phyloP scores from a whole-genome alignment of 2,113 vertebrate species.

The Chitala chitala region DNA sequence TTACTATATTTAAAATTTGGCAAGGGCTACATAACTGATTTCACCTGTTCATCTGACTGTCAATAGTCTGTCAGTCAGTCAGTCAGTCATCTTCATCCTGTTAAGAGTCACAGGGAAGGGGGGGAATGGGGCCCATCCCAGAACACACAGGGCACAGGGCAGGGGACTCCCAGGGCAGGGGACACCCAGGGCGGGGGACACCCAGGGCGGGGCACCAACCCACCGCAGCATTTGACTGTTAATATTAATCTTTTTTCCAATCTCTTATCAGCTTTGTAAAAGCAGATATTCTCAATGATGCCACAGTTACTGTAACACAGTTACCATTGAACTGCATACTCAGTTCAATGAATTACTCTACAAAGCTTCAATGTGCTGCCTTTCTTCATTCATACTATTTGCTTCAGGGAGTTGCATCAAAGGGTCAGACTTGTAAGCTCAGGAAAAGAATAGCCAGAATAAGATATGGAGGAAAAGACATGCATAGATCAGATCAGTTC shows the following conservation, averaged over 20 bases:
- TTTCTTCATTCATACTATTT: not conserved
- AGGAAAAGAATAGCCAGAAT: constrained; percentile 47
- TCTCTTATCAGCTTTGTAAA: not conserved
- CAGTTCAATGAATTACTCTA: not conserved
- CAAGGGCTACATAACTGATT: too few species aligned
- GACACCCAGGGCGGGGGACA: too few species aligned
- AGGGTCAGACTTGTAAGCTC: constrained; percentile 51
- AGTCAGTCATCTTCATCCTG: too few species aligned
- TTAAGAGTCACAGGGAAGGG: too few species aligned
- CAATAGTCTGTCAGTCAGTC: too few species aligned
- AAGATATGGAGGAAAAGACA: constrained; percentile 30
- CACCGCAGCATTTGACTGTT: too few species aligned
- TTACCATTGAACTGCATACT: not conserved
- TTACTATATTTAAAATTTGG: too few species aligned
- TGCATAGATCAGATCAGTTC: constrained; percentile 40
- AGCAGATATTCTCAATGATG: not conserved
- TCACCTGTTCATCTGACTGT: too few species aligned
- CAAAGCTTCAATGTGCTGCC: not conserved
- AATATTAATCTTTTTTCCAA: not conserved
- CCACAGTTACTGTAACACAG: not conserved
- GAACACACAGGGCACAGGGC: too few species aligned
- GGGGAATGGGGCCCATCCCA: too few species aligned
- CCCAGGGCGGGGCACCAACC: too few species aligned
- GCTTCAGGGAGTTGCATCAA: constrained; percentile 44
- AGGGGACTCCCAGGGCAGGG: too few species aligned